Evolutionary conservation across 2,888 invertebrate genomes (phyloP), one percentile per base, ranked within the genome.

Genomic region (Miltochrista miniata): DNA sequence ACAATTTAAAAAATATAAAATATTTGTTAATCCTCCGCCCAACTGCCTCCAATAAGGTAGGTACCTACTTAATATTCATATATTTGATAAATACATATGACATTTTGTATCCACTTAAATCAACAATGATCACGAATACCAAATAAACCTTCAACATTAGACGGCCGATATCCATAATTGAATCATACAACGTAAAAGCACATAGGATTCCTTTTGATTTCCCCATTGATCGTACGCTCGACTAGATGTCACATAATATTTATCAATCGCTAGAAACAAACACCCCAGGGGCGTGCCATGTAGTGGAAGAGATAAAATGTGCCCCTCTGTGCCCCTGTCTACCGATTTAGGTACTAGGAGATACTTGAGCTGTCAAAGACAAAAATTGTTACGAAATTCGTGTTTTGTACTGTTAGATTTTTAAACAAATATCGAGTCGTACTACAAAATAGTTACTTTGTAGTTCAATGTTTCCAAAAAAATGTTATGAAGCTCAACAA

Each of bases 251-350:
- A 69, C 69, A 74, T 74, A 73, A 71, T 69, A 74, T 71, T 74
- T 81, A 83, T 82, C 81, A 81, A 81, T 83, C 76, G 75, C 57
- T 67, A 72, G 72, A 74, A 77, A 83, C 82, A 83, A 84, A 80
- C 76, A 73, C 75, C 79, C 75, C 58, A 39, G 64, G 68, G 70
- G 70, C 63, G 74, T 57, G 62, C 64, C 76, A 81, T 83, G 83
- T 83, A 84, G 81, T 76, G 85, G 84, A 85, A 85, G 84, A 85
- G 85, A 85, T 85, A 85, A 85, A 79, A 74, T 65, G 67, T 64
- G 54, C 70, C 74, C 72, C 68, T 54, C 44, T 51, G n/a, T n/a
- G n/a, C n/a, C n/a, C n/a, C n/a, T n/a, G 12, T 38, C 37, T 35
- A 37, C 51, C 62, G 54, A 61, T 64, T 59, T 54, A 44, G 31